Evolutionary conservation across 2,113 vertebrate species (phyloP), one percentile per base, ranked within the genome.

Genomic region (Panthera uncia): DNA sequence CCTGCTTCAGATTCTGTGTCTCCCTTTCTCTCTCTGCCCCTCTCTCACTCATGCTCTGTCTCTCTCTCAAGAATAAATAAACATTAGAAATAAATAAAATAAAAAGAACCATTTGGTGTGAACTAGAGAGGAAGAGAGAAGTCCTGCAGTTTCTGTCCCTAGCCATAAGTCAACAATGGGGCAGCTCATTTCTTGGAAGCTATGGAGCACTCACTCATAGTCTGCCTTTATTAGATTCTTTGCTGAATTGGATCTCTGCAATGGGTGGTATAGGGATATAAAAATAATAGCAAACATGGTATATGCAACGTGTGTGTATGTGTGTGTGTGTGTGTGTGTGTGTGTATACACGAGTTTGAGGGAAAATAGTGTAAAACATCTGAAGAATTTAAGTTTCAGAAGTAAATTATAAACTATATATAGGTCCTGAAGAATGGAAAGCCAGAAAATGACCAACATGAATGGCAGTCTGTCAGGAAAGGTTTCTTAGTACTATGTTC

Each of bases 221-320:
- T 73, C 87, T 80, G 68, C 50, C 79, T 89, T 91, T 93, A 84
- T 50, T 94, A 68, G 11, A 71, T 84, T 94, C 27, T 80, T 95
- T 68, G 50, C 52, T 82, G 52, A 91, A 81, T 27, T 94, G 50
- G 82, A 29, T 68, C 31, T 82, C 52, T 93, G 48, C 18, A 57
- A 9, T 66, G 36, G 21, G 50, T 83, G 48, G 33, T 94, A 50
- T 9, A 79, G 27, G 14, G 8, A 48, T 71, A 38, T 71, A 71
- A 83, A 90, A 80, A 88, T 63, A 81, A 74, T 36, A 63, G 41
- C 73, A 68, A 84, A 79, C 14, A 41, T 85, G 12, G 57, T 81
- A 6, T n/a, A 21, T 38, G 19, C 18, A 57, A 57, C 45, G 3
- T n/a, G 8, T 50, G 4, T 25, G 10, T 38, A 5, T 6, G 38